Percentiles rank a stretch among this genome's conserved stretches.
These are phyloP conservation scores for Merops nubicus DNA, from an alignment of 2,113 vertebrate species.

Conservation along the genomic window DNA sequence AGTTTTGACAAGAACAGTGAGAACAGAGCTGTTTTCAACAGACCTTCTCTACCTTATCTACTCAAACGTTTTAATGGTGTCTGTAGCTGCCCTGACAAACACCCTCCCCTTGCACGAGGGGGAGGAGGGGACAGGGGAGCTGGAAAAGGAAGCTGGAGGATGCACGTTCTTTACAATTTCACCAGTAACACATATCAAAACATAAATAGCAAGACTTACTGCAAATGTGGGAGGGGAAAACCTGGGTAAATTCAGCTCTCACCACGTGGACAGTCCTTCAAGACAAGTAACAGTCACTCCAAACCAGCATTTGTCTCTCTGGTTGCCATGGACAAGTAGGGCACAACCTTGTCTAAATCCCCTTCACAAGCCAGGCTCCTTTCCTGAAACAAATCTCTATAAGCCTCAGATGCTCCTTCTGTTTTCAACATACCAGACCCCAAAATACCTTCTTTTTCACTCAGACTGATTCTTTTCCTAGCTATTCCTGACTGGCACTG, in stretches of 20 bases:
- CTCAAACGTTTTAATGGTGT: not conserved
- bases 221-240: slow-evolving; percentile 38
- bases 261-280: not conserved
- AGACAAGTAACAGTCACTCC: not conserved
- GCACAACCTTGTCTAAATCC: not conserved
- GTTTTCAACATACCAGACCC: not conserved
- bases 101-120: not conserved
- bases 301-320: not conserved
- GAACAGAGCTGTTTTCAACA: not conserved
- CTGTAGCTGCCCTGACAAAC: not conserved
- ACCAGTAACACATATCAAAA: not conserved
- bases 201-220: slow-evolving; percentile 38
- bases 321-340: not conserved
- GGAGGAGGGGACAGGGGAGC: not conserved
- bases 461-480: not conserved
- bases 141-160: slow-evolving; percentile 34
- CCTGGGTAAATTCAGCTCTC: slow-evolving; percentile 31
- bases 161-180: not conserved
- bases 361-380: not conserved
- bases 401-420: slow-evolving; percentile 1
- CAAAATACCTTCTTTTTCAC: not conserved
- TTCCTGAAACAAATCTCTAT: not conserved
- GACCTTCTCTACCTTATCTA: not conserved
- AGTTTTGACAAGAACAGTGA: not conserved
- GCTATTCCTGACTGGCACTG: not conserved